Evolutionary conservation across 2,888 invertebrate genomes (phyloP).

Genomic region (Holacanthella duospinosa): DNA sequence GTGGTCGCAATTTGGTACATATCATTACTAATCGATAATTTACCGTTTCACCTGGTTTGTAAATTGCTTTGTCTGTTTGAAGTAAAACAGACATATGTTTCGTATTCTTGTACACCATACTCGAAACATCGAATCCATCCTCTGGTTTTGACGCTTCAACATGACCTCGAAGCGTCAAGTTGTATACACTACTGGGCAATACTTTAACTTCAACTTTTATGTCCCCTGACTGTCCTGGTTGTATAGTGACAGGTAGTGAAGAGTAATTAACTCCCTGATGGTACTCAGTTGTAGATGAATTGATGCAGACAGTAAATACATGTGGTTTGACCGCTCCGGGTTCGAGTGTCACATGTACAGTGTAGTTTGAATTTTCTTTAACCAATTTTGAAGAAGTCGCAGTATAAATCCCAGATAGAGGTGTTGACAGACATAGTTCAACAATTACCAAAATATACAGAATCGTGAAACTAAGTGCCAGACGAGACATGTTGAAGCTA

Average conservation of each 20-base stretch:
- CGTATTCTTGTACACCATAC: conserved; percentile 57
- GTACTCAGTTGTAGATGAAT: background rate
- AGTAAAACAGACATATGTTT: conserved; percentile 74
- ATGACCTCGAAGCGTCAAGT: conserved; percentile 41
- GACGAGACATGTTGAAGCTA: no score
- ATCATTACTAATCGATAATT: conserved; percentile 67
- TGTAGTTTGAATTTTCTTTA: background rate
- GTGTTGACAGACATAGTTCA: no score
- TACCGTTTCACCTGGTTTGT: conserved; percentile 73
- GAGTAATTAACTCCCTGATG: background rate
- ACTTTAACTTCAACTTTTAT: background rate
- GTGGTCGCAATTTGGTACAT: conserved; percentile 62
- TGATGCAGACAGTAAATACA: background rate
- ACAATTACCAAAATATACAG: no score
- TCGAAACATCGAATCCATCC: conserved; percentile 44
- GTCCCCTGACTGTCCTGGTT: background rate
- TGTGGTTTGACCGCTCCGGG: background rate
- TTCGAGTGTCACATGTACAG: background rate
- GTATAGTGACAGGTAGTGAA: background rate
- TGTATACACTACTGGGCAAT: background rate
- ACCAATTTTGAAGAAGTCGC: background rate
- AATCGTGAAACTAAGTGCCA: no score
- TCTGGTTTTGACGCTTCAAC: conserved; percentile 46
- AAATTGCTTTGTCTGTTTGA: conserved; percentile 83
- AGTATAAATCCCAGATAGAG: background rate